Percentiles rank a stretch among this genome's conserved stretches.
Conservation (phyloP, 2,888 invertebrate genomes). For the Sesamia inferens region DNA sequence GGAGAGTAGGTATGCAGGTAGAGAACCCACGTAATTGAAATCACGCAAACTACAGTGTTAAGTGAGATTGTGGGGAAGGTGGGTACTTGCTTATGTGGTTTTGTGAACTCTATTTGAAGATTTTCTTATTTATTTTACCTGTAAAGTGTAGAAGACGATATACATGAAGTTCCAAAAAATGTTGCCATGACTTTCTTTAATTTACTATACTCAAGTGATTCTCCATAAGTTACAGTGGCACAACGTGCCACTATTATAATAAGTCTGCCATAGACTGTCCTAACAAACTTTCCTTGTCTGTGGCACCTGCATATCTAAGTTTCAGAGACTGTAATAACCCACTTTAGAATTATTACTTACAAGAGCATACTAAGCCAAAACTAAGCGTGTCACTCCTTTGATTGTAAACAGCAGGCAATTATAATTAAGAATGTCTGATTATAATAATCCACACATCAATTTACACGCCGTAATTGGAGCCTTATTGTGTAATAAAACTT, state of each 20-base stretch:
- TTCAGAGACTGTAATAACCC: conserved; percentile 49
- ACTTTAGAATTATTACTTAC: conserved; percentile 56
- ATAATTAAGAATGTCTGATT: conserved; percentile 32
- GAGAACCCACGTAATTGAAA: conserved; percentile 68
- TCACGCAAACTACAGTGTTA: conserved; percentile 68
- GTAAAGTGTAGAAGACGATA: background rate
- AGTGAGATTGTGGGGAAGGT: conserved; percentile 55
- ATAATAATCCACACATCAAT: conserved; percentile 43
- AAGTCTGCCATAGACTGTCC: conserved; percentile 46
- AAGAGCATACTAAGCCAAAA: conserved; percentile 9
- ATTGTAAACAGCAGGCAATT: conserved; percentile 25
- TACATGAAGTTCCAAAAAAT: conserved; percentile 5
- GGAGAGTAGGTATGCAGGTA: conserved; percentile 47
- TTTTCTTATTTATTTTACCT: conserved; percentile 23
- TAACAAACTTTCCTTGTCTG: conserved; percentile 61
- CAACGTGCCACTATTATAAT: conserved; percentile 46
- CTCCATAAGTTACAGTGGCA: conserved; percentile 31
- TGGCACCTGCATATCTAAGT: conserved; percentile 61
- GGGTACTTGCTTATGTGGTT: conserved; percentile 35
- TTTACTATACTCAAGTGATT: conserved; percentile 35
- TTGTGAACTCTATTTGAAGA: conserved; percentile 22
- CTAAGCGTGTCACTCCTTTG: conserved; percentile 9
- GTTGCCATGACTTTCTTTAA: conserved; percentile 8
- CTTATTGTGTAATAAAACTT: conserved; percentile 41
- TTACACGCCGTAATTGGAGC: conserved; percentile 44